Conservation (phyloP, 2,113 vertebrate species). For the Ancistrus triradiatus region DNA sequence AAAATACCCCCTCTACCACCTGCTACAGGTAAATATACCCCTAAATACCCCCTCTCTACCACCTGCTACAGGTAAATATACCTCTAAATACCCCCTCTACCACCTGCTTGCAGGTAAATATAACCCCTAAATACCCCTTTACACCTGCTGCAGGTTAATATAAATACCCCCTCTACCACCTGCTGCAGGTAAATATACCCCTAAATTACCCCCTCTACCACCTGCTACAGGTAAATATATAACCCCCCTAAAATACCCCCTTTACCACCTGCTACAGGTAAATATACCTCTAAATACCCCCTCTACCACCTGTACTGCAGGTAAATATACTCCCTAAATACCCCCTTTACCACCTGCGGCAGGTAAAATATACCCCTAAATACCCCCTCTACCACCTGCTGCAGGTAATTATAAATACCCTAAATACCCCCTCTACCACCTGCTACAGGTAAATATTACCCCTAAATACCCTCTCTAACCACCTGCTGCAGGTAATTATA, state of each 20-base stretch:
- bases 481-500: conserved; percentile 26
- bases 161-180: conserved; percentile 12
- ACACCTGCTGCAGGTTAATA: neutral
- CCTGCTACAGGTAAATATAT: neutral
- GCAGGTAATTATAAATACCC: neutral
- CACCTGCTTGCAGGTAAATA: conserved; percentile 64
- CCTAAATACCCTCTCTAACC: neutral
- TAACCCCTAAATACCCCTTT: conserved; percentile 9
- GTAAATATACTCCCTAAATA: conserved; percentile 57
- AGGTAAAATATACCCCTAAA: conserved; percentile 44
- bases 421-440: conserved; percentile 8
- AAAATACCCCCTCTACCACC: neutral
- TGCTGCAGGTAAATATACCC: conserved; percentile 24
- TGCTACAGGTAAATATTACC: neutral
- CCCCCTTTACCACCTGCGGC: conserved; percentile 65
- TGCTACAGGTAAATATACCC: conserved; percentile 24
- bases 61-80: conserved; percentile 15
- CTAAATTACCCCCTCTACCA: neutral
- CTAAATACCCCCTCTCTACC: neutral
- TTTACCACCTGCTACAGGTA: conserved; percentile 31
- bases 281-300: neutral
- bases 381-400: conserved; percentile 18
- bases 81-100: conserved; percentile 65
- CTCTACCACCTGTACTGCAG: neutral
- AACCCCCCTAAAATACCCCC: neutral